Conservation (phyloP, 1,140 invertebrate species). For the Leptestheria dahalacensis region DNA sequence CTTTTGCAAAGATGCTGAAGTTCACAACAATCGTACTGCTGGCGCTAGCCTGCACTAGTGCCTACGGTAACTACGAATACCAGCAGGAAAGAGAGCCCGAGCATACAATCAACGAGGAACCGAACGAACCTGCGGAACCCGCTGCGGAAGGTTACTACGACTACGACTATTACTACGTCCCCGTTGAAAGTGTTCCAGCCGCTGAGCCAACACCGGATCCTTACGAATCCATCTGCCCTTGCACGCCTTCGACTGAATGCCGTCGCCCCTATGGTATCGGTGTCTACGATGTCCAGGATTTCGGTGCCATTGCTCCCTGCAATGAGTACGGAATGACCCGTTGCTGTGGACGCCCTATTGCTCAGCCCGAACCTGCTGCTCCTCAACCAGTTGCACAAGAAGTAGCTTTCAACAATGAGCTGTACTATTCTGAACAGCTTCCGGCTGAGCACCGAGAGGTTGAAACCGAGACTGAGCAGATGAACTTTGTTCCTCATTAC, state of each 20-base stretch:
- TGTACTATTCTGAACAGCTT: background rate
- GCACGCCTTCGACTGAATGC: background rate
- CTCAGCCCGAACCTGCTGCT: background rate
- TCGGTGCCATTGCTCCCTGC: slow-evolving; percentile 12
- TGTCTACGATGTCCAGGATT: slow-evolving; percentile 10
- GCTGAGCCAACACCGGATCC: background rate
- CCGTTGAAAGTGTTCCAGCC: background rate
- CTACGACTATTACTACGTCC: slow-evolving; percentile 5
- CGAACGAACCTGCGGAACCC: background rate
- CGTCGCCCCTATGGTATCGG: slow-evolving; percentile 1
- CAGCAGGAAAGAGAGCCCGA: background rate
- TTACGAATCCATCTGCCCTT: slow-evolving; percentile 2
- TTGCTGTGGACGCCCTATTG: slow-evolving; percentile 6
- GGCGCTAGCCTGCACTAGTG: background rate
- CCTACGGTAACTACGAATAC: background rate
- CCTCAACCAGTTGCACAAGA: background rate
- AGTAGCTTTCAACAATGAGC: background rate
- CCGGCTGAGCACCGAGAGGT: background rate
- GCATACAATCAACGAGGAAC: background rate
- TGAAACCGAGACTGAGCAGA: background rate
- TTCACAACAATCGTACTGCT: background rate
- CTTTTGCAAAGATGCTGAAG: background rate
- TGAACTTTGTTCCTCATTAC: background rate
- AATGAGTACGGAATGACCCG: slow-evolving; percentile 9
- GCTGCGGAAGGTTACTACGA: background rate